phyloP scores from a whole-genome alignment of 2,888 invertebrate genomes.

The Epsilonema sp. region DNA sequence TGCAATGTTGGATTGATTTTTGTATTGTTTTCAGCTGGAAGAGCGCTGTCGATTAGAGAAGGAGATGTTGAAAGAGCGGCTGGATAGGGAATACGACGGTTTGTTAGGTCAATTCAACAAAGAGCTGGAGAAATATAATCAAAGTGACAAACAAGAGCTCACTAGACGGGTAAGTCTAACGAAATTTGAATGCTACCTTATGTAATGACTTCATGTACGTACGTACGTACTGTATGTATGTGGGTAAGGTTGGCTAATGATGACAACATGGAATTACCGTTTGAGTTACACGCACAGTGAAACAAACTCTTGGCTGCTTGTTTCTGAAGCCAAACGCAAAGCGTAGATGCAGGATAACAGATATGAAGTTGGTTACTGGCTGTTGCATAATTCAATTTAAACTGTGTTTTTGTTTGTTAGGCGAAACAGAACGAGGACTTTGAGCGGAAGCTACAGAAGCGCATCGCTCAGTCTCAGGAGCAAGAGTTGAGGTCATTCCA shows the following conservation, averaged over 20 bases:
- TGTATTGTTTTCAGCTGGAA: constrained; percentile 49
- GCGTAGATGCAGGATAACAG: too few species aligned
- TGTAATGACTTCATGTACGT: too few species aligned
- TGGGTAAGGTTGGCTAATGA: too few species aligned
- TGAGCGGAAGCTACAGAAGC: constrained; percentile 79
- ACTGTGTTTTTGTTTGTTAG: constrained; percentile 40
- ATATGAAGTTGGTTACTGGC: too few species aligned
- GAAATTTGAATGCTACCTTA: too few species aligned
- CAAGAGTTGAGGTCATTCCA: constrained; percentile 75
- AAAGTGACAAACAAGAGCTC: constrained; percentile 38
- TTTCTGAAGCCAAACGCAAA: too few species aligned
- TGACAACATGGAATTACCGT: too few species aligned
- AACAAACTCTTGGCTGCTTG: too few species aligned
- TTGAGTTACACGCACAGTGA: too few species aligned
- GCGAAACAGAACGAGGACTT: constrained; percentile 64
- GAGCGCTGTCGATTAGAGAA: constrained; percentile 87
- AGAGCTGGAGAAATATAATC: constrained; percentile 68
- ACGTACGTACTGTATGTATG: too few species aligned
- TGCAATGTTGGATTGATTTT: too few species aligned
- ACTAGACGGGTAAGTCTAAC: constrained; percentile 24
- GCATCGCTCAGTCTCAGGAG: constrained; percentile 68
- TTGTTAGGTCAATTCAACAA: constrained; percentile 71
- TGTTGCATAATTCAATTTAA: too few species aligned
- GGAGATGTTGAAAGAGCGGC: constrained; percentile 77
- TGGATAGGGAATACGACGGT: constrained; percentile 89